Evolutionary conservation across 2,888 invertebrate genomes (phyloP).

Genomic region (Idaea aversata): DNA sequence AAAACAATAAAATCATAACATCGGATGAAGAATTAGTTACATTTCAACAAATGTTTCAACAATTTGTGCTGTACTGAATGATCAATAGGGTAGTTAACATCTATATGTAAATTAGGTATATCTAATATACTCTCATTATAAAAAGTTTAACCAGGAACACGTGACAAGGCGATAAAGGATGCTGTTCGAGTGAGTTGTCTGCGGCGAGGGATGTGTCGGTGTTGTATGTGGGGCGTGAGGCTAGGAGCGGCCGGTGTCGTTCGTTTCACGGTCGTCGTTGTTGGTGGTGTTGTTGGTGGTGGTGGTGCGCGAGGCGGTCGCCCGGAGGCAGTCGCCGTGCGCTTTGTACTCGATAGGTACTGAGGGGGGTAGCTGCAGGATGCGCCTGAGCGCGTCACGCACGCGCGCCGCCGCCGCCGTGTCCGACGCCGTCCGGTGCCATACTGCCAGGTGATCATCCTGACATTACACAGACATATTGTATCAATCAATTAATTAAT

Average conservation of each 20-base stretch:
- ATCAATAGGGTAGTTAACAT: not conserved
- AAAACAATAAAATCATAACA: not conserved
- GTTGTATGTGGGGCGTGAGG: constrained; percentile 15
- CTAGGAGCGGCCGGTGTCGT: constrained; percentile 22
- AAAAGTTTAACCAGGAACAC: not conserved
- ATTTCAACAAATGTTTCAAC: not conserved
- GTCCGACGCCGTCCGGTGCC: constrained; percentile 98
- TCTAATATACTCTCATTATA: not conserved
- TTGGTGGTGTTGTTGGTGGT: not conserved
- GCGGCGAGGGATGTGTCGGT: not conserved
- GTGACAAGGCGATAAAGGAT: not conserved
- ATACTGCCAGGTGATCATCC: constrained; percentile 98
- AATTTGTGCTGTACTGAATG: not conserved
- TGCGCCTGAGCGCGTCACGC: constrained; percentile 95
- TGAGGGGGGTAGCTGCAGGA: constrained; percentile 95
- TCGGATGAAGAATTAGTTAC: not conserved
- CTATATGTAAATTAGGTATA: not conserved
- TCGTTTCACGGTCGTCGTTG: constrained; percentile 17
- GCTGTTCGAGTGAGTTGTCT: not conserved
- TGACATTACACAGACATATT: constrained; percentile 55
- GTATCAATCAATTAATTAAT: not conserved
- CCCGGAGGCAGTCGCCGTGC: constrained; percentile 63
- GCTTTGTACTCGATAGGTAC: constrained; percentile 96
- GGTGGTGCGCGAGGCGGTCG: constrained; percentile 42
- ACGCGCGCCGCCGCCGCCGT: constrained; percentile 93